Evolutionary conservation across 1,140 invertebrate genomes (phyloP).

Genomic region (Scaptomyza hsui): DNA sequence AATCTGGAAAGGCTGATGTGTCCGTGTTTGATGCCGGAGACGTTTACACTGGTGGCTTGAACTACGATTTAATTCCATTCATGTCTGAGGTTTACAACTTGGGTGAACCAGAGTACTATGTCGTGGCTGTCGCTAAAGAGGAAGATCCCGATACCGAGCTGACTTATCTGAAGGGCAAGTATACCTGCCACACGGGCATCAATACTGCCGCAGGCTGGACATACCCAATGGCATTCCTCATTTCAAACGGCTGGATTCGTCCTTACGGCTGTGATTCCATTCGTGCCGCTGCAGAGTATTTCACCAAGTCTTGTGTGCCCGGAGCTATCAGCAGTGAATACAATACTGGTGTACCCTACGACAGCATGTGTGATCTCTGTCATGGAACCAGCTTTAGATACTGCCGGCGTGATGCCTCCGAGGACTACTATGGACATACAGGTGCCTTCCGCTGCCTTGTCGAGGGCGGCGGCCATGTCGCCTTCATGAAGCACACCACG

Average conservation of each 20-base stretch:
- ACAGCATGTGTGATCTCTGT: constrained; percentile 97
- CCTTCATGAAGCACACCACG: constrained; percentile 96
- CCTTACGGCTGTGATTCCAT: constrained; percentile 96
- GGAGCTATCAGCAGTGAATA: constrained; percentile 94
- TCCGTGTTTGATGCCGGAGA: constrained; percentile 96
- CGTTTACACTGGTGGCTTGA: constrained; percentile 94
- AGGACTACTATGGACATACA: constrained; percentile 95
- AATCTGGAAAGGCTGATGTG: constrained; percentile 92
- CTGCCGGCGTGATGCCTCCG: constrained; percentile 92
- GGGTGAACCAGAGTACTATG: constrained; percentile 94
- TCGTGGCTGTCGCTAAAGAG: constrained; percentile 96
- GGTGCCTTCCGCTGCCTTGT: constrained; percentile 97
- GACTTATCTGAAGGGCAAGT: constrained; percentile 94
- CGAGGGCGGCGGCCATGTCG: constrained; percentile 97
- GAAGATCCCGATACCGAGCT: constrained; percentile 94
- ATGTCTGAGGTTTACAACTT: constrained; percentile 95
- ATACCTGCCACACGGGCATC: constrained; percentile 96
- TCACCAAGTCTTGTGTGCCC: constrained; percentile 95
- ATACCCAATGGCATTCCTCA: constrained; percentile 95
- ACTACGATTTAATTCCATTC: constrained; percentile 92
- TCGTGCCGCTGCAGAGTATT: constrained; percentile 95
- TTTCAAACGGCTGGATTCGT: constrained; percentile 96
- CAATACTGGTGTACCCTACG: constrained; percentile 91
- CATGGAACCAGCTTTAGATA: constrained; percentile 92
- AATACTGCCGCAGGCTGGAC: constrained; percentile 97